Base-by-base conservation (phyloP, 2,888 invertebrate genomes). In the Volucella bombylans region DNA sequence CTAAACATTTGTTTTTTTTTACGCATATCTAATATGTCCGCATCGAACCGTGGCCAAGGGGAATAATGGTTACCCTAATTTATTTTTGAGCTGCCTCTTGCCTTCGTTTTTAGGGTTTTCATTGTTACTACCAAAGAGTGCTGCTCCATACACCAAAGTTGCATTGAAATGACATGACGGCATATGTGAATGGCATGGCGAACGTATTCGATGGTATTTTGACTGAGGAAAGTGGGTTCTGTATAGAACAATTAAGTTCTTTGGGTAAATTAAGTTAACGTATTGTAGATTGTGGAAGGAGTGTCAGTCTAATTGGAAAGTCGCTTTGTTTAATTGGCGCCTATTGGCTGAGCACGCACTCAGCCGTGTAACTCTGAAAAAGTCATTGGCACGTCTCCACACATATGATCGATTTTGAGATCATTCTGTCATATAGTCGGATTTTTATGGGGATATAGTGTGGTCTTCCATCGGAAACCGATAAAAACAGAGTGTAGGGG, bases 351-450 rank as follows among this genome's bases (percentile, higher is more conserved):
- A 14, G 61, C 59, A 79, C 72, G 79, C 79, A 79, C 65, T 79
- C 65, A 45, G 38, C 72, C 79, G 79, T 79, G 43, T 47, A 59
- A 72, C 59, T 52, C 45, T 61, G 45, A 14, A 54, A 47, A 31
- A 79, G 65, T 59, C 72, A 67, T 79, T 72, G 79, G 72, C 79
- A 79, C 79, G 72, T 79, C 72, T 79, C 65, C 52, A 47, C 54
- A 64, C 23, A 59, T 61, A 79, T 65, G 72, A 79, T 79, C 71
- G 65, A 72, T 74, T 64, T 67, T 38, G 4, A 41, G 65, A 61
- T 64, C 8, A n/a, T 18, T 10, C 38, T 15, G 31, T 15, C 65
- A 50, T 2, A 65, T 52, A 18, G n/a, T 39, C 31, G 31, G 31
- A 6, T 31, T 31, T 31, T 4, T 6, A 6, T 31, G 31, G 31